Evolutionary conservation across 37 sponge, comb jelly and placozoan genomes (phyloP), one percentile per base, ranked within the genome.

Genomic region (Tethya wilhelma): DNA sequence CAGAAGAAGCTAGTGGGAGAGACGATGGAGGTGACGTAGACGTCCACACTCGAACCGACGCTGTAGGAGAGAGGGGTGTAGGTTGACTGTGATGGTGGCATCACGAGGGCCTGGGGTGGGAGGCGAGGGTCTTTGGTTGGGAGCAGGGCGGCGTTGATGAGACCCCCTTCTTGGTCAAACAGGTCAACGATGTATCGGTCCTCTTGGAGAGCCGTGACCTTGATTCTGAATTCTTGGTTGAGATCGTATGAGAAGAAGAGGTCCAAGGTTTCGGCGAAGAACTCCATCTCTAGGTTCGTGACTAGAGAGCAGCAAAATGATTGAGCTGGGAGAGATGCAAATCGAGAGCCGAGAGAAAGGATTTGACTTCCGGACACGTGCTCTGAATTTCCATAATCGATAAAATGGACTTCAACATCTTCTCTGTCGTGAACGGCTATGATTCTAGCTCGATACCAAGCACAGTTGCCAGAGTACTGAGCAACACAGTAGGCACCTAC

Each of bases 361-460:
- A 88, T 36, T n/a, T 75, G 58, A 20, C 57, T 38, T 2, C 56
- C 37, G 44, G 73, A 31, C 2, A 82, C 83, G 22, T 23, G n/a
- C 63, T 89, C 87, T 23, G 80, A 83, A 67, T 86, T 93, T 5
- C 94, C 94, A 42, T 63, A 93, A 53, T 93, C 94, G 9, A 93
- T 69, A 55, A 86, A 90, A 5, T 41, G 56, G 6, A 93, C 94
- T 11, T 30, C 14, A 28, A 66, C 20, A 25, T 22, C 70, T 8
- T 42, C 60, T 11, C 17, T 23, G 2, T 29, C 14, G 23, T 79
- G n/a, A 49, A 86, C 46, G 20, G 74, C 62, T 0, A 90, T 26
- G 2, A 94, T 79, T 56, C 86, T 45, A 7, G 88, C 91, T 17
- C 94, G 60, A 43, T 90, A 90, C 94, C 94, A 94, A 25, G 72